Conservation (phyloP, 2,888 invertebrate species). For the Lycia hirtaria region DNA sequence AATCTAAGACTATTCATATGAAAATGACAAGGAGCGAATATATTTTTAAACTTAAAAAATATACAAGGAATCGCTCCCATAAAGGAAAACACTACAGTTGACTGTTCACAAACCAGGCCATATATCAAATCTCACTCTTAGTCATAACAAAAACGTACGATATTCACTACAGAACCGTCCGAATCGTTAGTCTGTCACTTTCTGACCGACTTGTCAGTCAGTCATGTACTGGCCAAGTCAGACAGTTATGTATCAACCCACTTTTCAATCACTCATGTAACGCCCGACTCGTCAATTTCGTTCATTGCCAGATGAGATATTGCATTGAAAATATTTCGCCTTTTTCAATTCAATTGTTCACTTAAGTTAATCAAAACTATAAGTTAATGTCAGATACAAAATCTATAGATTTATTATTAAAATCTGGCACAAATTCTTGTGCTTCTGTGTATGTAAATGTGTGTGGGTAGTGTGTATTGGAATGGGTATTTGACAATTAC, state of each 20-base stretch:
- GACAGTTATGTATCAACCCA: not conserved
- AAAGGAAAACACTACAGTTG: constrained; percentile 34
- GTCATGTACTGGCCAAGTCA: no score
- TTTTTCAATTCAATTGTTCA: not conserved
- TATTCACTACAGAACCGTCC: not conserved
- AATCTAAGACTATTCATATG: constrained; percentile 37
- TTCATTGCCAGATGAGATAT: constrained; percentile 1
- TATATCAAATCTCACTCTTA: constrained; percentile 10
- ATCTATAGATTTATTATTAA: no score
- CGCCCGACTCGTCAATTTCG: not conserved
- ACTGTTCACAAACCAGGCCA: constrained; percentile 32
- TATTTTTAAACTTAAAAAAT: constrained; percentile 43
- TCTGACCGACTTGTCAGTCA: not conserved
- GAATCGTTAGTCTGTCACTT: not conserved
- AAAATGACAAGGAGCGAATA: constrained; percentile 40
- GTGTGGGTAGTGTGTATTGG: no score
- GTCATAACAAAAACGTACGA: not conserved
- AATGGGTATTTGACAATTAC: no score
- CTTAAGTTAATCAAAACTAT: no score
- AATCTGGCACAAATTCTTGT: no score
- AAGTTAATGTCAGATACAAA: no score
- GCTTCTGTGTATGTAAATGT: no score
- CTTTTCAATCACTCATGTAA: not conserved
- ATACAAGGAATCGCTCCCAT: constrained; percentile 40
- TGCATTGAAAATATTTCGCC: not conserved